Conservation (phyloP, 2,113 vertebrate genomes). For the Pteropus alecto region DNA sequence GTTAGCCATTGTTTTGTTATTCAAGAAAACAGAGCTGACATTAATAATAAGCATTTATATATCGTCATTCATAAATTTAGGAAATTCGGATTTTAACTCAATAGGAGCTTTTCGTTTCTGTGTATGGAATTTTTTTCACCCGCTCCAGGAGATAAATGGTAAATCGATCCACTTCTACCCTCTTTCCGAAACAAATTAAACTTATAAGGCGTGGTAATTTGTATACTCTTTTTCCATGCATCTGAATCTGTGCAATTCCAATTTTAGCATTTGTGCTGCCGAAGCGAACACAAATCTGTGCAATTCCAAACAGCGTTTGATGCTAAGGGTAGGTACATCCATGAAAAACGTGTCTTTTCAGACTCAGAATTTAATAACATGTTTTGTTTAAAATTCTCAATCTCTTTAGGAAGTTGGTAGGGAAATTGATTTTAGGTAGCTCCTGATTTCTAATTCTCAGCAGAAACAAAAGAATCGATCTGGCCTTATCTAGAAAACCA, state of each 20-base stretch:
- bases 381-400: neutral
- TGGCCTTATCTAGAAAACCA: conserved; percentile 4
- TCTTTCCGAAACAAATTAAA: conserved; percentile 35
- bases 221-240: neutral
- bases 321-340: neutral
- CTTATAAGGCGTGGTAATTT: neutral
- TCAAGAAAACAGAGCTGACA: neutral
- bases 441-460: conserved; percentile 18
- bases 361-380: neutral
- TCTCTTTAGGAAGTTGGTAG: neutral
- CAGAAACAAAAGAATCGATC: neutral
- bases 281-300: neutral
- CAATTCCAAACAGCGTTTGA: neutral
- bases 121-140: neutral
- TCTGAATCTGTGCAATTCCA: neutral
- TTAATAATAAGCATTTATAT: neutral
- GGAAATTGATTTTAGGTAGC: neutral
- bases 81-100: neutral
- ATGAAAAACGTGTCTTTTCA: neutral
- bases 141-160: neutral
- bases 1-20: neutral
- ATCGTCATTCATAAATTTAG: neutral
- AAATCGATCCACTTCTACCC: neutral
- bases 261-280: neutral
- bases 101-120: neutral